Evolutionary conservation across 2,113 vertebrate genomes (phyloP).

Genomic region (Odontophorus gujanensis): DNA sequence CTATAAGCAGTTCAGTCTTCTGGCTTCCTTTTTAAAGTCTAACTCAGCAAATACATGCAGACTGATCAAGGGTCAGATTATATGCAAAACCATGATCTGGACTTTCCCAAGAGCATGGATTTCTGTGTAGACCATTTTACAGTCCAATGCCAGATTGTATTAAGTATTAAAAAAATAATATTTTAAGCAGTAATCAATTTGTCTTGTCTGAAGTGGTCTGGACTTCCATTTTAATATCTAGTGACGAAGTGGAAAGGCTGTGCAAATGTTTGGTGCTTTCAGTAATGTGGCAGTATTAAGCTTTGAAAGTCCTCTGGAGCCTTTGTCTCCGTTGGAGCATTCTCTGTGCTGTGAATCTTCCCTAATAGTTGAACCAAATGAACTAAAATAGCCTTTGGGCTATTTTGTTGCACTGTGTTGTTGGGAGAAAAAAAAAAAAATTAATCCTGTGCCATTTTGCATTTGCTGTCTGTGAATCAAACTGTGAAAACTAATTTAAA

Average conservation of each 20-base stretch:
- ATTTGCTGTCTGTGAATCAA: slow-evolving; percentile 83
- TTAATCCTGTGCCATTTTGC: slow-evolving; percentile 78
- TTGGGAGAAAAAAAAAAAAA: slow-evolving; percentile 43
- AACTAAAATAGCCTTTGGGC: slow-evolving; percentile 79
- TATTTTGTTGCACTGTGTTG: slow-evolving; percentile 64
- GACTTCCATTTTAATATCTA: slow-evolving; percentile 24
- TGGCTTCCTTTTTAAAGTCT: neutral
- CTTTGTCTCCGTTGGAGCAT: slow-evolving; percentile 55
- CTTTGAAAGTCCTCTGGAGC: slow-evolving; percentile 61
- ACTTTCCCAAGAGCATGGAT: neutral
- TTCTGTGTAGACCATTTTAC: neutral
- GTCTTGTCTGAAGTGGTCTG: neutral
- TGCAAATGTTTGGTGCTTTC: slow-evolving; percentile 27
- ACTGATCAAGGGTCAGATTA: neutral
- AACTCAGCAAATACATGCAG: neutral
- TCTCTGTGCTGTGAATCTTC: slow-evolving; percentile 64
- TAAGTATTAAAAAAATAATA: neutral
- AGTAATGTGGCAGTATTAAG: slow-evolving; percentile 63
- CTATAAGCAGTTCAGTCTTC: neutral
- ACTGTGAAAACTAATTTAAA: slow-evolving; percentile 84
- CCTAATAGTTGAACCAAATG: slow-evolving; percentile 74
- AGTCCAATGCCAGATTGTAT: neutral
- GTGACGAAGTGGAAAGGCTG: slow-evolving; percentile 48
- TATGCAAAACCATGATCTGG: neutral
- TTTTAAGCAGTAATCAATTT: neutral